Conservation (phyloP, 2,888 invertebrate genomes). For the Athalia cordata region DNA sequence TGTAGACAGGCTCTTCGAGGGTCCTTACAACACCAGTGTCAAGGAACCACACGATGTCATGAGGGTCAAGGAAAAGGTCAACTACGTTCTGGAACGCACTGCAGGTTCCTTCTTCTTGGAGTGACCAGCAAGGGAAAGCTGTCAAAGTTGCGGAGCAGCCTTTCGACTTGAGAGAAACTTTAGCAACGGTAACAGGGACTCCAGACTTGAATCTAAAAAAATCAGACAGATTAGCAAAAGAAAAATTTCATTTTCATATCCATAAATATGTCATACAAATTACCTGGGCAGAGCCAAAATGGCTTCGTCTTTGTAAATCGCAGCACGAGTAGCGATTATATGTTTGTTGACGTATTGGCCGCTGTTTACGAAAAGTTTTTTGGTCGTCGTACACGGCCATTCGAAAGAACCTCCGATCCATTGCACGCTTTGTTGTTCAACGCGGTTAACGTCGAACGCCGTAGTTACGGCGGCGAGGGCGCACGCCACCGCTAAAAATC, state of each 20-base stretch:
- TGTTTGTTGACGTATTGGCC: constrained; percentile 78
- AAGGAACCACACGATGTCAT: constrained; percentile 78
- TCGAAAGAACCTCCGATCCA: constrained; percentile 73
- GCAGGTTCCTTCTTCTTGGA: constrained; percentile 83
- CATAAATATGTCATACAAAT: background rate
- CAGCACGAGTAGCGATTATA: constrained; percentile 79
- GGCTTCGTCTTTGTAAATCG: constrained; percentile 77
- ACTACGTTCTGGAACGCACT: constrained; percentile 82
- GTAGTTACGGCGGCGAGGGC: constrained; percentile 49
- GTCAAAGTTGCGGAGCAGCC: constrained; percentile 75
- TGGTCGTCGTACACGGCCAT: constrained; percentile 78
- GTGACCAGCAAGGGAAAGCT: constrained; percentile 82
- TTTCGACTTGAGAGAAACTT: constrained; percentile 74
- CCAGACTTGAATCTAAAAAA: constrained; percentile 76
- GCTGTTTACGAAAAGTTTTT: constrained; percentile 76
- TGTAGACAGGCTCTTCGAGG: constrained; percentile 76
- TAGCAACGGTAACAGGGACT: constrained; percentile 78
- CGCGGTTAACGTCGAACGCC: constrained; percentile 58
- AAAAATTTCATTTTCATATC: background rate
- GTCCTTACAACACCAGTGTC: constrained; percentile 79
- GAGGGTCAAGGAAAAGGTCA: constrained; percentile 79
- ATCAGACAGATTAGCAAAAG: constrained; percentile 43
- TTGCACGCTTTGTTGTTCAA: constrained; percentile 65
- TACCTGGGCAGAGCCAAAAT: constrained; percentile 77
- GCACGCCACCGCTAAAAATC: constrained; percentile 49